Evolutionary conservation across 2,797 vertebrate genomes (phyloP), one percentile per base, ranked within the genome.

Genomic region (Fratercula arctica): DNA sequence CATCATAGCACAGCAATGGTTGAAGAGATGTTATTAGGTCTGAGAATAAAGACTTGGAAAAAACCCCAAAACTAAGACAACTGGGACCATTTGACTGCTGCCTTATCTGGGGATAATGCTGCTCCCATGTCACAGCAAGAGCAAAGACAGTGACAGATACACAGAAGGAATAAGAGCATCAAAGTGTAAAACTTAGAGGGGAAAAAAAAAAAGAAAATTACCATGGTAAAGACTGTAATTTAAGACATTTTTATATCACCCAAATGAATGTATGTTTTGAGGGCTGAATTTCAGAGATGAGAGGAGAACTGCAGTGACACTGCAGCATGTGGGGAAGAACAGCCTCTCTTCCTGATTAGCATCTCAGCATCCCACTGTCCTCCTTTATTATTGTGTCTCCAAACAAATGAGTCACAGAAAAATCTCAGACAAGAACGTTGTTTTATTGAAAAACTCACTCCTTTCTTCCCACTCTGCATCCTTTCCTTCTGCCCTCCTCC

Each of bases 281-380:
- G 67, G 67, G 79, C 28, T 60, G 70, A 84, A 76, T 70, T 94
- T 76, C 43, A 79, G 67, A 73, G 39, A 59, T 15, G 25, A 94
- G 56, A 86, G 45, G 6, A 84, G 35, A 72, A 54, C 79, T 67
- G 69, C 66, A 86, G 59, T 66, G 43, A 67, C 51, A 59, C 60
- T 79, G 23, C 77, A 76, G 51, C 0, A 0, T 77, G 63, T 50
- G 41, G 20, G 66, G 43, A 77, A 90, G 59, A 93, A 15, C 35
- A 85, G 51, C 48, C 35, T 76, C 70, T 90, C 10, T 66, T 91
- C 31, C 60, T 74, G 80, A 95, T 85, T 85, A 94, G 26, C 51
- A 87, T 89, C 74, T 92, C 88, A 82, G 60, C 70, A 93, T 87
- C 77, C 67, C 63, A 77, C 85, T 94, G 80, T 88, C 90, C 59